Evolutionary conservation across 2,113 vertebrate genomes (phyloP).

Genomic region (Zosterops lateralis): DNA sequence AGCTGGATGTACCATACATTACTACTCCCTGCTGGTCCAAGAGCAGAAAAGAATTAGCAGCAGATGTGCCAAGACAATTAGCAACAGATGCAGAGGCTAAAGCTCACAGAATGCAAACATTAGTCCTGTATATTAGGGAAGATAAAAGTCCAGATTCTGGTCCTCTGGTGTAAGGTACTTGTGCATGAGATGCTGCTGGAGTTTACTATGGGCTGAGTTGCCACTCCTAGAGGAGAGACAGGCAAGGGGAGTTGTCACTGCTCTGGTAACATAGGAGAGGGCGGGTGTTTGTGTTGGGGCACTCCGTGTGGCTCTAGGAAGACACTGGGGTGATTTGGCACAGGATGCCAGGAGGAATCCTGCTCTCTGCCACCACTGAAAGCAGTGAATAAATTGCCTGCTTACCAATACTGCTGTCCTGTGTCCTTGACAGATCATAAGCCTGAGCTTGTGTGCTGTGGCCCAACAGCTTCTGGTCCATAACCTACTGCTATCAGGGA

Average conservation of each 20-base stretch:
- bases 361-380: not conserved
- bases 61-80: conserved; percentile 68
- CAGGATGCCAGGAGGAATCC: not conserved
- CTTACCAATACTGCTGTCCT: not conserved
- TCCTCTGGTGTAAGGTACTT: not conserved
- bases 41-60: conserved; percentile 60
- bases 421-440: accelerated
- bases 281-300: not conserved
- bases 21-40: conserved; percentile 63
- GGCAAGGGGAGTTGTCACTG: accelerated
- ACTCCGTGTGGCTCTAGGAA: accelerated
- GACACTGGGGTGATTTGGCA: not conserved
- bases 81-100: conserved; percentile 64
- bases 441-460: accelerated
- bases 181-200: not conserved
- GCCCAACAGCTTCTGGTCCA: accelerated
- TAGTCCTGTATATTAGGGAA: conserved; percentile 29
- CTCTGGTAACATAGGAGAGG: not conserved
- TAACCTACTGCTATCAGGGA: accelerated
- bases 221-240: not conserved
- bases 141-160: conserved; percentile 42
- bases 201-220: not conserved
- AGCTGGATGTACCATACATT: conserved; percentile 40
- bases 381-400: not conserved
- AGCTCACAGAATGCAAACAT: conserved; percentile 47